Percentiles rank a stretch among this genome's conserved stretches.
phyloP scores from a whole-genome alignment of 2,888 invertebrate genomes.

The Caenorhabditis becei region DNA sequence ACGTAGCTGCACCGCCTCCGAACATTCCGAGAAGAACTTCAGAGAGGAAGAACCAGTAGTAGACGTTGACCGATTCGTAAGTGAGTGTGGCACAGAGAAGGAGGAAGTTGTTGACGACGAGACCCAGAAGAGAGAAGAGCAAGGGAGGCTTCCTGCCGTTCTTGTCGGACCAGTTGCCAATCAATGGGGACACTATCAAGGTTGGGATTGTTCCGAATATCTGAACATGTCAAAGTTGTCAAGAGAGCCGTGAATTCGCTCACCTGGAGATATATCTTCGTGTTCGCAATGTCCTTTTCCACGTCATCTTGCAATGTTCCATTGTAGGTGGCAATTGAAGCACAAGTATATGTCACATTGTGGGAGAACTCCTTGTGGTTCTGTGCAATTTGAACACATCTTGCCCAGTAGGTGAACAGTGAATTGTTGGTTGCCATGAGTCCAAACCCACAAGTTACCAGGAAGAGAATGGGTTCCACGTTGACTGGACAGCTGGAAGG shows the following conservation, averaged over 20 bases:
- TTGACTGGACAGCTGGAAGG: constrained; percentile 64
- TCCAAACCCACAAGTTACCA: constrained; percentile 62
- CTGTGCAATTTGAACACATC: constrained; percentile 71
- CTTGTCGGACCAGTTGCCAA: constrained; percentile 77
- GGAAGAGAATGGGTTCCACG: constrained; percentile 68
- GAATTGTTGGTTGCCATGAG: constrained; percentile 60
- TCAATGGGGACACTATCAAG: constrained; percentile 70
- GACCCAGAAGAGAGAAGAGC: constrained; percentile 68
- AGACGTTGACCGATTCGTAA: constrained; percentile 73
- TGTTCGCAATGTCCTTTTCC: constrained; percentile 75
- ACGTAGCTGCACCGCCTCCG: constrained; percentile 71
- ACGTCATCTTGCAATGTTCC: constrained; percentile 74
- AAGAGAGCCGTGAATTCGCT: too few relatives aligned
- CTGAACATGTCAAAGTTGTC: constrained; percentile 66
- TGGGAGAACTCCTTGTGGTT: constrained; percentile 36
- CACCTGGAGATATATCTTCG: constrained; percentile 77
- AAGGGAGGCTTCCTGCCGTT: constrained; percentile 71
- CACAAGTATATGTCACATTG: constrained; percentile 71
- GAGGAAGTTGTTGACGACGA: constrained; percentile 64
- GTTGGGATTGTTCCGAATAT: constrained; percentile 70
- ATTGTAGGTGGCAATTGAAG: constrained; percentile 69
- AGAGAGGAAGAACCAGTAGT: constrained; percentile 68
- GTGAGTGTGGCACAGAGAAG: constrained; percentile 68
- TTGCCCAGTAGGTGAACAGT: constrained; percentile 74
- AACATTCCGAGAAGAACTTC: constrained; percentile 64